Conservation (phyloP, 2,888 invertebrate genomes). For the Polydrusus cervinus region DNA sequence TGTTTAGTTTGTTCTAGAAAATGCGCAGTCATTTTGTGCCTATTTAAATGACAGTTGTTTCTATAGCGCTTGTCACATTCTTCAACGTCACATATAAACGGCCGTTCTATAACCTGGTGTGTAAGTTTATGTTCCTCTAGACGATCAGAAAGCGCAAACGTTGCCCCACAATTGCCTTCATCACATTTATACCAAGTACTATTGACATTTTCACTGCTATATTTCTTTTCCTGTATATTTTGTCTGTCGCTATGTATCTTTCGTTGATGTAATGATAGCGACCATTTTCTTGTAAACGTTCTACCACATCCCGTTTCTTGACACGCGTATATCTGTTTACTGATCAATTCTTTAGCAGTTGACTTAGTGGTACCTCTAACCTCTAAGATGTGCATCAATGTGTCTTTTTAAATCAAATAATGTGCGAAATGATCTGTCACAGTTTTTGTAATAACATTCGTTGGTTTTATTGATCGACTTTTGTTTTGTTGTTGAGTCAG, state of each 20-base stretch:
- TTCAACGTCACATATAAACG: not conserved
- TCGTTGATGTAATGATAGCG: not conserved
- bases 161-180: not conserved
- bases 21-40: not conserved
- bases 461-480: not conserved
- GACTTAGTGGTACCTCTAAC: not conserved
- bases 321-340: not conserved
- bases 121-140: not conserved
- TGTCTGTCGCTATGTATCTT: not conserved
- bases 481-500: not conserved
- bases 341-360: not conserved
- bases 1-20: not conserved
- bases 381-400: not conserved
- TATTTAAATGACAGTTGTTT: not conserved
- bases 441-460: not conserved
- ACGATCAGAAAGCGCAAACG: not conserved
- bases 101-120: not conserved
- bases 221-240: not conserved
- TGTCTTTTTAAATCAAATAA: not conserved
- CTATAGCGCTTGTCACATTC: not conserved
- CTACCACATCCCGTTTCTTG: not conserved
- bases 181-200: not conserved
- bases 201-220: not conserved
- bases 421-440: not conserved
- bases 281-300: not conserved